phyloP scores from a whole-genome alignment of 2,888 invertebrate genomes.

The Erannis defoliaria region DNA sequence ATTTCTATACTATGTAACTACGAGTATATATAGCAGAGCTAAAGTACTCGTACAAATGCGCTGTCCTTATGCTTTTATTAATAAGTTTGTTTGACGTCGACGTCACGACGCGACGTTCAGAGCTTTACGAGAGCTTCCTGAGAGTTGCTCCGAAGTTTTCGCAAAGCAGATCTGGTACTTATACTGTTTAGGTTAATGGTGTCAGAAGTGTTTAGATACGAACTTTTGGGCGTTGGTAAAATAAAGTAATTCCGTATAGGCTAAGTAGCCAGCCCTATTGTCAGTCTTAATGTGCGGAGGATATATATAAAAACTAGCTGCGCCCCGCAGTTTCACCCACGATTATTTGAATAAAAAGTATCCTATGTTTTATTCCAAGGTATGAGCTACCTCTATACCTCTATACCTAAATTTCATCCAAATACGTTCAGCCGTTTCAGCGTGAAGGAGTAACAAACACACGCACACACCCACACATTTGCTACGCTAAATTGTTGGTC shows the following conservation, averaged over 20 bases:
- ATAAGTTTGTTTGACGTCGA: constrained; percentile 50
- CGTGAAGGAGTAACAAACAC: too few relatives aligned
- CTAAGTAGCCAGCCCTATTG: too few relatives aligned
- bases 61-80: constrained; percentile 47
- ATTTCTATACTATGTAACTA: neutral
- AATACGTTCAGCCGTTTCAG: too few relatives aligned
- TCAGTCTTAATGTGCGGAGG: too few relatives aligned
- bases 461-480: too few relatives aligned
- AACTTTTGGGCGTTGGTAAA: constrained; percentile 4
- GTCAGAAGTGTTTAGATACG: constrained; percentile 26
- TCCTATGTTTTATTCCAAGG: too few relatives aligned
- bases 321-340: too few relatives aligned
- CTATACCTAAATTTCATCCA: too few relatives aligned
- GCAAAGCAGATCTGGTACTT: constrained; percentile 41
- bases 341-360: too few relatives aligned
- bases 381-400: too few relatives aligned
- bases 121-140: constrained; percentile 43
- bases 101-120: constrained; percentile 40
- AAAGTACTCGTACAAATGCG: constrained; percentile 20
- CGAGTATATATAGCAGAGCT: neutral
- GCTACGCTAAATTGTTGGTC: too few relatives aligned
- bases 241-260: neutral
- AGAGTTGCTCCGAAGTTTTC: constrained; percentile 46
- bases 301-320: too few relatives aligned
- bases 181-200: constrained; percentile 50